These are phyloP conservation scores for Magallana gigas DNA, from an alignment of 1,140 invertebrate species.

Conservation along the genomic window DNA sequence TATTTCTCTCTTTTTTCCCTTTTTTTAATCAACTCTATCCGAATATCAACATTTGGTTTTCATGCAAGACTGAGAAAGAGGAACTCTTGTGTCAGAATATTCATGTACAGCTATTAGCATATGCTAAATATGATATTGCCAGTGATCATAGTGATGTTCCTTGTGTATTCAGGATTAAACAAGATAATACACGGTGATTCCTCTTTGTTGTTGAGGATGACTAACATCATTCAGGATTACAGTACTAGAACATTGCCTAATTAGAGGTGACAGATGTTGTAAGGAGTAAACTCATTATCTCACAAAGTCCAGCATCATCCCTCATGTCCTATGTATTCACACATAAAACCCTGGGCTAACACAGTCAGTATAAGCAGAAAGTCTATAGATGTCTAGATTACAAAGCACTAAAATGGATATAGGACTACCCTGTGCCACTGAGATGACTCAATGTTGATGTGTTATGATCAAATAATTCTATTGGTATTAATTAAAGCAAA, in stretches of 20 bases:
- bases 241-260: background rate
- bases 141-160: background rate
- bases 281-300: background rate
- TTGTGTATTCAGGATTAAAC: background rate
- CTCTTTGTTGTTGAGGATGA: background rate
- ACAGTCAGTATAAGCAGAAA: too few species aligned
- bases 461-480: too few species aligned
- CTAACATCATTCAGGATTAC: slow-evolving; percentile 15
- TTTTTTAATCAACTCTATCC: slow-evolving; percentile 15
- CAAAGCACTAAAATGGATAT: too few species aligned
- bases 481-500: too few species aligned
- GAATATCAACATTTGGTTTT: background rate
- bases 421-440: too few species aligned
- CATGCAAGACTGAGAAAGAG: background rate
- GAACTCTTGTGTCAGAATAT: slow-evolving; percentile 11
- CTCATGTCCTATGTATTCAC: background rate
- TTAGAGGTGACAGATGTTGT: background rate
- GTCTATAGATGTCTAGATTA: too few species aligned
- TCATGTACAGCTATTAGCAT: slow-evolving; percentile 14
- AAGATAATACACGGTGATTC: background rate
- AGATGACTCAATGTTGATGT: too few species aligned
- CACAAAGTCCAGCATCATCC: background rate
- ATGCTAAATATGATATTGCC: background rate
- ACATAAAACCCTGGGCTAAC: too few species aligned
- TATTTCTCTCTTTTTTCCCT: too few species aligned